These are phyloP conservation scores for Vicugna pacos DNA, from an alignment of 2,113 vertebrate species.

Conservation along the genomic window DNA sequence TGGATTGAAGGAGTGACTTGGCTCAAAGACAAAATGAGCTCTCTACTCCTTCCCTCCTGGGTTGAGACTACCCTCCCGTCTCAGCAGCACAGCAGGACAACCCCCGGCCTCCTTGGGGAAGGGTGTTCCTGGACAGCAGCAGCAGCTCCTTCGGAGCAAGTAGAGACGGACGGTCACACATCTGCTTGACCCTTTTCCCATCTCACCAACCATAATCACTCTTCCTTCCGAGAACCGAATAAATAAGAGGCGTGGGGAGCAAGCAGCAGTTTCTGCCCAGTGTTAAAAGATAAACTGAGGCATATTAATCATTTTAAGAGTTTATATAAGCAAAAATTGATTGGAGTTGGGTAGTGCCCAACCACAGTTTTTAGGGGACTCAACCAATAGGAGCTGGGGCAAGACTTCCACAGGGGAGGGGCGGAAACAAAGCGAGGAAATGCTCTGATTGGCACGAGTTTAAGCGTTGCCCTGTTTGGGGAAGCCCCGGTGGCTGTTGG, in stretches of 20 bases:
- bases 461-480: too few relatives aligned
- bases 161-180: rapidly evolving
- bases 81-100: not conserved
- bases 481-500: not conserved
- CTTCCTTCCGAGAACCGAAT: not conserved
- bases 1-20: not conserved
- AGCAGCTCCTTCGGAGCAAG: not conserved
- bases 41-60: not conserved
- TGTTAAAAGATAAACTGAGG: not conserved
- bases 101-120: not conserved
- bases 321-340: not conserved
- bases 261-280: not conserved
- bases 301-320: not conserved
- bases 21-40: not conserved
- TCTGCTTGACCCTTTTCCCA: not conserved
- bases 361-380: not conserved
- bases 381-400: not conserved
- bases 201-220: not conserved
- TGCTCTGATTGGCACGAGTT: not conserved
- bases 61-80: not conserved
- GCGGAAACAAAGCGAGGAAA: not conserved
- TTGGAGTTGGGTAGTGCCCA: not conserved
- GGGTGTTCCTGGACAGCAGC: rapidly evolving
- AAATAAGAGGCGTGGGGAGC: not conserved
- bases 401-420: not conserved